phyloP scores from a whole-genome alignment of 64 coral and sea anemone species.

The Montipora sp. region DNA sequence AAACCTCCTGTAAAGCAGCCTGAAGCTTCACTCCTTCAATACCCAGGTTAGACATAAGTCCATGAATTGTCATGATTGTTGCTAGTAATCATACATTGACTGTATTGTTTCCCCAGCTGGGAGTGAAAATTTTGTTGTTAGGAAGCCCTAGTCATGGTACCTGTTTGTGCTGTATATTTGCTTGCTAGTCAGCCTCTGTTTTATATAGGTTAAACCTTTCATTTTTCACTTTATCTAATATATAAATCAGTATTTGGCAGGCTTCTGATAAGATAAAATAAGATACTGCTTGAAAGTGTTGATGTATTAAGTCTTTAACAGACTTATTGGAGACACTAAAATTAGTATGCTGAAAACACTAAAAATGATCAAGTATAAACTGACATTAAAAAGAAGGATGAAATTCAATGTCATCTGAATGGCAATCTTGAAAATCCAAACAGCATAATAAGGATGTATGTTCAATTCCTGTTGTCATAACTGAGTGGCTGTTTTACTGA shows the following conservation, averaged over 20 bases:
- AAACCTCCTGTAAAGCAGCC: no score
- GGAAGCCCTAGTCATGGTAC: no score
- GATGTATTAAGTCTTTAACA: background rate
- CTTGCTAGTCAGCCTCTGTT: no score
- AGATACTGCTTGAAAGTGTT: background rate
- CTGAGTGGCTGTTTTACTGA: background rate
- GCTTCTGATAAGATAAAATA: background rate
- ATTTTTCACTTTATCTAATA: background rate
- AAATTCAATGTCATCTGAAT: background rate
- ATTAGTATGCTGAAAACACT: conserved; percentile 7
- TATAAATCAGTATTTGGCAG: background rate
- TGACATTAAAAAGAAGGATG: background rate
- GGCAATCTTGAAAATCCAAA: background rate
- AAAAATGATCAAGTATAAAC: conserved; percentile 8
- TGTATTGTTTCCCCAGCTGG: background rate
- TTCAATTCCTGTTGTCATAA: background rate
- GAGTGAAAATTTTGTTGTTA: background rate
- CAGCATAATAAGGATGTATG: background rate
- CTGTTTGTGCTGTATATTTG: no score
- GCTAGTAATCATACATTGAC: background rate
- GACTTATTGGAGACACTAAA: conserved; percentile 14
- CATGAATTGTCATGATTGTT: background rate
- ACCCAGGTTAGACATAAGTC: no score
- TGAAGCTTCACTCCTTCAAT: no score
- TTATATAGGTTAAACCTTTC: no score